Conservation (phyloP, 2,888 invertebrate species). For the Yponomeuta plumbellus region DNA sequence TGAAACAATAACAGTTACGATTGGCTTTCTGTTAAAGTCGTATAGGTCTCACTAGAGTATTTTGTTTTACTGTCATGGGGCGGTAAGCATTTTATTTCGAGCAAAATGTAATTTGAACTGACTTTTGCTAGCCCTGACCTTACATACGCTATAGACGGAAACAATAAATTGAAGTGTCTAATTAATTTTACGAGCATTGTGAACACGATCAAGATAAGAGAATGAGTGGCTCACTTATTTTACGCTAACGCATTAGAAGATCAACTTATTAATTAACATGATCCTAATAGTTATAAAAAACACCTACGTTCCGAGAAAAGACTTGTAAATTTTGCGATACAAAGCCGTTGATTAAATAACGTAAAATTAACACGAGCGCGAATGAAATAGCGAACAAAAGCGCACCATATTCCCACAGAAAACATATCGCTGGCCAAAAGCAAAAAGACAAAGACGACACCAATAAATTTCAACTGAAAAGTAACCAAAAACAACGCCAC, state of each 20-base stretch:
- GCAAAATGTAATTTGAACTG: no score
- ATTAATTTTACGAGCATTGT: constrained; percentile 43
- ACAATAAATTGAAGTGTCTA: constrained; percentile 35
- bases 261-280: not conserved
- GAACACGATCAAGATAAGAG: constrained; percentile 45
- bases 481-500: constrained; percentile 65
- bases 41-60: no score
- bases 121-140: no score
- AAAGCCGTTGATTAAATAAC: not conserved
- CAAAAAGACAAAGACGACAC: constrained; percentile 67
- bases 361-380: constrained; percentile 2
- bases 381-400: constrained; percentile 37
- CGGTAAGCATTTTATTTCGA: no score
- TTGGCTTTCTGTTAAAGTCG: no score
- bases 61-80: no score
- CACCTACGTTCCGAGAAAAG: not conserved
- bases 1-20: no score
- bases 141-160: constrained; percentile 21
- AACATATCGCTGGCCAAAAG: constrained; percentile 51
- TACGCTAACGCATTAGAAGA: not conserved
- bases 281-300: not conserved
- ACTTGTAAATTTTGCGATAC: not conserved
- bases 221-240: not conserved
- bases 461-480: constrained; percentile 70
- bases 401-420: constrained; percentile 28